Conservation (phyloP, 2,888 invertebrate species). For the Aricia artaxerxes region DNA sequence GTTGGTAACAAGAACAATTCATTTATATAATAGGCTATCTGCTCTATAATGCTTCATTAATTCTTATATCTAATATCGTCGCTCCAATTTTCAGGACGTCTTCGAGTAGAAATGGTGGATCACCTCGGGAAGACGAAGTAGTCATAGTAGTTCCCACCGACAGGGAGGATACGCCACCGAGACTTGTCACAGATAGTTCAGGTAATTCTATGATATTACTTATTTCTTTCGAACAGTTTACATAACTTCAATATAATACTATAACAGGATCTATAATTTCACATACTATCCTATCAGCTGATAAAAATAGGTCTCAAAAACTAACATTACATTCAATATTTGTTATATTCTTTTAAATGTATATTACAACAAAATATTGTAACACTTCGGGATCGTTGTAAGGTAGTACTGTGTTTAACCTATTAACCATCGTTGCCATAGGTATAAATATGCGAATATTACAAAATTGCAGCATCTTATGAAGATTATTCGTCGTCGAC, state of each 20-base stretch:
- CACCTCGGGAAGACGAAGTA: slow-evolving; percentile 72
- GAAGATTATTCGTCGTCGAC: slow-evolving; percentile 87
- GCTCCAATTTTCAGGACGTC: slow-evolving; percentile 59
- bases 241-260: background rate
- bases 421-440: slow-evolving; percentile 74
- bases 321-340: background rate
- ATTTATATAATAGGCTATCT: background rate
- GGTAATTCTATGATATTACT: slow-evolving; percentile 57
- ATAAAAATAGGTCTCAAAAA: background rate
- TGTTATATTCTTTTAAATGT: background rate
- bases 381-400: background rate
- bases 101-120: slow-evolving; percentile 65
- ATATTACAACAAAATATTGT: background rate
- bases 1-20: background rate
- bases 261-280: background rate
- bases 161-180: slow-evolving; percentile 76
- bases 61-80: background rate
- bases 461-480: slow-evolving; percentile 85
- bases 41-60: background rate
- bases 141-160: slow-evolving; percentile 73
- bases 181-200: slow-evolving; percentile 83
- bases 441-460: slow-evolving; percentile 79
- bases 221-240: slow-evolving; percentile 26
- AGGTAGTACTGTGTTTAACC: slow-evolving; percentile 57
- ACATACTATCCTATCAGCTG: background rate